Conservation (phyloP, 2,888 invertebrate genomes). For the Tridacna crocea region DNA sequence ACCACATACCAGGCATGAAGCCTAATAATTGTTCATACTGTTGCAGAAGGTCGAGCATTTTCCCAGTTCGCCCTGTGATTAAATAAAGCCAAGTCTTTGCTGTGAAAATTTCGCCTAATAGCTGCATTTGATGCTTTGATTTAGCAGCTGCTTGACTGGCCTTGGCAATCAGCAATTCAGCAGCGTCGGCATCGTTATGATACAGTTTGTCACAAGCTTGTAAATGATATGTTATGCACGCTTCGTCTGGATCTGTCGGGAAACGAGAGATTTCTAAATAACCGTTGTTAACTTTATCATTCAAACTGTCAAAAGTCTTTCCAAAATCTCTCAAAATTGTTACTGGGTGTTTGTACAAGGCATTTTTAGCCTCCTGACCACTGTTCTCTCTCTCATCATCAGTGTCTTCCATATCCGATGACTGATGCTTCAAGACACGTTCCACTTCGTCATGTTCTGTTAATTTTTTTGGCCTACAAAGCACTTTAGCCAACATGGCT, state of each 20-base stretch:
- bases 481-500: neutral
- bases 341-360: neutral
- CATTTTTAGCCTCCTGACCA: neutral
- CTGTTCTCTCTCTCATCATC: neutral
- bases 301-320: slow-evolving; percentile 15
- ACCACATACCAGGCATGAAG: slow-evolving; percentile 9
- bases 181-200: neutral
- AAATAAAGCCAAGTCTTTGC: slow-evolving; percentile 20
- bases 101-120: slow-evolving; percentile 18
- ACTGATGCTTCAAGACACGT: neutral
- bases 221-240: slow-evolving; percentile 17
- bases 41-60: slow-evolving; percentile 11
- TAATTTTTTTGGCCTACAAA: neutral
- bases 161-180: slow-evolving; percentile 1
- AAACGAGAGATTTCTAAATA: neutral
- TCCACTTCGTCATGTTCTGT: neutral
- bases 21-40: slow-evolving; percentile 16
- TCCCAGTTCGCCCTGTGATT: neutral
- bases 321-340: slow-evolving; percentile 3
- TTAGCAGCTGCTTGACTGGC: neutral
- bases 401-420: neutral
- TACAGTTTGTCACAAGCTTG: slow-evolving; percentile 26
- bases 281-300: slow-evolving; percentile 23
- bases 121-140: slow-evolving; percentile 5
- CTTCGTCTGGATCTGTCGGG: slow-evolving; percentile 12